Conservation (phyloP, 2,888 invertebrate genomes). For the Lepidonotus clava region DNA sequence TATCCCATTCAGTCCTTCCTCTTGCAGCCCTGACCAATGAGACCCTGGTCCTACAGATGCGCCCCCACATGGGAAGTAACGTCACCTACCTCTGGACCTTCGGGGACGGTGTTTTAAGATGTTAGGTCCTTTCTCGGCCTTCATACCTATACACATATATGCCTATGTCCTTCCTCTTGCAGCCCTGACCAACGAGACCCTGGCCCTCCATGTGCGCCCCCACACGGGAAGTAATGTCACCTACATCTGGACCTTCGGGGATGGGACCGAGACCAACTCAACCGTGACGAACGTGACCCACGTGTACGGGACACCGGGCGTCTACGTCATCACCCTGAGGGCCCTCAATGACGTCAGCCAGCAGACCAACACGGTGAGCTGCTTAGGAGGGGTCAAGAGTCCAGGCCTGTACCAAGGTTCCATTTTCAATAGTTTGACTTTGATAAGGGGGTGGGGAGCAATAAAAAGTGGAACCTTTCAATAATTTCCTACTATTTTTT, state of each 20-base stretch:
- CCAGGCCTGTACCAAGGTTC: too few relatives aligned
- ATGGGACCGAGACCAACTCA: not conserved
- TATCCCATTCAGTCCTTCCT: too few relatives aligned
- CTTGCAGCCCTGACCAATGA: too few relatives aligned
- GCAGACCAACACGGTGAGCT: not conserved
- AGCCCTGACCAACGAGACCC: not conserved
- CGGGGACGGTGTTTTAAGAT: too few relatives aligned
- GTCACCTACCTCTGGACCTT: too few relatives aligned
- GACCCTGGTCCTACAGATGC: not conserved
- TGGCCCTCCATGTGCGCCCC: not conserved
- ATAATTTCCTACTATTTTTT: too few relatives aligned
- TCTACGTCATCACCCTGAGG: not conserved
- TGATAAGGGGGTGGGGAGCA: too few relatives aligned
- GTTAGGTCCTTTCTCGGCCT: too few relatives aligned
- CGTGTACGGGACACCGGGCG: not conserved
- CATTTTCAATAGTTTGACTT: not conserved
- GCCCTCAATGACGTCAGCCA: slow-evolving; percentile 17
- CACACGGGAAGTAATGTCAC: slow-evolving; percentile 22
- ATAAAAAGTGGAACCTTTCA: too few relatives aligned
- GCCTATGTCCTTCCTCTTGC: not conserved
- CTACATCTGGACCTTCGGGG: slow-evolving; percentile 8
- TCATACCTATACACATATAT: too few relatives aligned
- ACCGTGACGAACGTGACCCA: slow-evolving; percentile 7
- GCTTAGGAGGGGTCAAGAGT: too few relatives aligned
- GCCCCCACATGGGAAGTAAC: not conserved